These are phyloP conservation scores for Eupithecia centaureata DNA, from an alignment of 2,888 invertebrate genomes.

Conservation along the genomic window DNA sequence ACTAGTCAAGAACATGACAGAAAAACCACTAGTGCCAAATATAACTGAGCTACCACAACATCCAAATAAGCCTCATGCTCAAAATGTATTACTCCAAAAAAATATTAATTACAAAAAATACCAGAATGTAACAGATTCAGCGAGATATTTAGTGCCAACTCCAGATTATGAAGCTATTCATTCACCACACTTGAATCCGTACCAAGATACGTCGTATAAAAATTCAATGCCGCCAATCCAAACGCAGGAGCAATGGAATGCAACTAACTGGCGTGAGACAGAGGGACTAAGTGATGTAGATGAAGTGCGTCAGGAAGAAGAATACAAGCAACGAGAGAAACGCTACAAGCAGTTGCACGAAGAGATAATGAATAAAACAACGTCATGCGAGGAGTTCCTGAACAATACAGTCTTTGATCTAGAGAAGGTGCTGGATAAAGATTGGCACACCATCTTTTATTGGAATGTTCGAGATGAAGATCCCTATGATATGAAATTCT, in stretches of 20 bases:
- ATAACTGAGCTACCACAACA: neutral
- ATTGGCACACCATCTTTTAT: constrained; percentile 69
- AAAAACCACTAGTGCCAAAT: neutral
- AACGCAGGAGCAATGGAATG: constrained; percentile 16
- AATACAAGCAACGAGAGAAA: neutral
- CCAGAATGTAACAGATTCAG: neutral
- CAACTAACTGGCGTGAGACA: neutral
- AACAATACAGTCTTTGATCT: constrained; percentile 52
- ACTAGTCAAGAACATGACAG: neutral
- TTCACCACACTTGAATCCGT: neutral
- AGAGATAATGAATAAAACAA: constrained; percentile 36
- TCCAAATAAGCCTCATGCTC: neutral
- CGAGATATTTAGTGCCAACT: neutral
- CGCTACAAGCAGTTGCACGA: neutral
- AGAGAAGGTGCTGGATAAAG: constrained; percentile 52
- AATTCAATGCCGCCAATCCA: neutral
- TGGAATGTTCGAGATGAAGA: constrained; percentile 57
- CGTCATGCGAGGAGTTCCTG: constrained; percentile 62
- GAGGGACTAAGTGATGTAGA: neutral
- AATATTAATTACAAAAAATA: neutral
- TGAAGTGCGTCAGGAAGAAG: neutral
- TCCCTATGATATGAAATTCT: constrained; percentile 58
- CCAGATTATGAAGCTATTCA: neutral
- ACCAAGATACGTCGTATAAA: neutral
- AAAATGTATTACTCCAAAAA: neutral